These are phyloP conservation scores for Acrocephalus kingi DNA, from an alignment of 2,113 vertebrate genomes.

Conservation along the genomic window DNA sequence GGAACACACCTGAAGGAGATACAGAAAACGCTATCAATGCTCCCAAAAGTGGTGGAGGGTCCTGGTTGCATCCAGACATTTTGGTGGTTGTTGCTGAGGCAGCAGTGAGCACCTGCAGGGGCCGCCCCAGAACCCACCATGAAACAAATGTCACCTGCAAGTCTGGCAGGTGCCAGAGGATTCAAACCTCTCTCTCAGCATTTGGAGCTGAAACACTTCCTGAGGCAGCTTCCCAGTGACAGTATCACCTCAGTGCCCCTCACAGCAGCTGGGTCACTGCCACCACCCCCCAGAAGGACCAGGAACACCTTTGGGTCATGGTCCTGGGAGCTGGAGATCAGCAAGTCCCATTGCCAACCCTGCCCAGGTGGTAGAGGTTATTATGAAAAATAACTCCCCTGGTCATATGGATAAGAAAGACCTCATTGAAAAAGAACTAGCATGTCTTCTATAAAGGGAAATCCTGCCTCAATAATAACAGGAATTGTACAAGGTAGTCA, in stretches of 20 bases:
- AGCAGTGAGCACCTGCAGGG: fast-evolving
- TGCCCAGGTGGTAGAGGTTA: background rate
- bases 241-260: fast-evolving
- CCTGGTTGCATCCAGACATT: background rate
- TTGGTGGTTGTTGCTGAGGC: background rate
- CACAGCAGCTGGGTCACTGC: background rate
- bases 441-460: background rate
- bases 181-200: background rate
- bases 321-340: background rate
- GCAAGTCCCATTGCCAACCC: background rate
- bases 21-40: fast-evolving
- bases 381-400: background rate
- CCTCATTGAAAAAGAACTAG: background rate
- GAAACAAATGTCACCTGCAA: fast-evolving
- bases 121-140: background rate
- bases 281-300: background rate
- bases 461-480: background rate
- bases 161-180: fast-evolving
- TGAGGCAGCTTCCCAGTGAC: background rate
- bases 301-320: background rate
- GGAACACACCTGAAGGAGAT: background rate
- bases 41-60: background rate
- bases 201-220: background rate
- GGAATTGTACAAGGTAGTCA: background rate
- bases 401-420: background rate